Evolutionary conservation across 2,797 vertebrate species (phyloP), one percentile per base, ranked within the genome.

Genomic region (Chrysocyon brachyurus): DNA sequence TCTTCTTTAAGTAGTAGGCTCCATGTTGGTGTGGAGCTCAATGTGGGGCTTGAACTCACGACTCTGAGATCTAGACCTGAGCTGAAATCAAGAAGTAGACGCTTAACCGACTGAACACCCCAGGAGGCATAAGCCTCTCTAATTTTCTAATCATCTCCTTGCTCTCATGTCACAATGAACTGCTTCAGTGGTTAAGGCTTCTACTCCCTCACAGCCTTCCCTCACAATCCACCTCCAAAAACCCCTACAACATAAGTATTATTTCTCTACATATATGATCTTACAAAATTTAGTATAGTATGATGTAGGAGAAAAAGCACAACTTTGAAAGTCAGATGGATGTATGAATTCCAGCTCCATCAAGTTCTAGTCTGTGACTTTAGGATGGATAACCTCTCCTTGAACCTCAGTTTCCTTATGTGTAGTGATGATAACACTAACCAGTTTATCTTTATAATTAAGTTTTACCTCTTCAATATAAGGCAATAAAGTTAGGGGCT

Each of bases 151-250:
- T 87, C 40, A 68, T 66, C 40, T 94, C 52, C 63, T 87, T 12
- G 21, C 61, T 90, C 6, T 92, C 81, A 61, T 15, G 5, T 94
- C 61, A 84, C 40, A 24, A 87, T 10, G 26, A 95, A 92, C 70
- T 84, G 56, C 72, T 86, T 81, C 36, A 68, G 56, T 21, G 36
- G n/a, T 83, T 61, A 54, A 36, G 24, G 63, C 68, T 40, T 87
- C 90, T 57, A 77, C 72, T 87, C 11, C 90, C 79, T 64, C 73
- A 57, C 15, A 94, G 28, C 22, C 52, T 75, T 94, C 64, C 61
- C 49, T 92, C 63, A 70, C 59, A 92, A 83, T 19, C 31, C 16
- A 89, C 54, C 49, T 87, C 17, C 59, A n/a, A 91, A 91, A 95
- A 77, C n/a, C 16, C 46, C 61, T 75, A 24, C 19, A 83, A 78